These are phyloP conservation scores for Paradisaea rubra DNA, from an alignment of 2,113 vertebrate genomes.

Conservation along the genomic window DNA sequence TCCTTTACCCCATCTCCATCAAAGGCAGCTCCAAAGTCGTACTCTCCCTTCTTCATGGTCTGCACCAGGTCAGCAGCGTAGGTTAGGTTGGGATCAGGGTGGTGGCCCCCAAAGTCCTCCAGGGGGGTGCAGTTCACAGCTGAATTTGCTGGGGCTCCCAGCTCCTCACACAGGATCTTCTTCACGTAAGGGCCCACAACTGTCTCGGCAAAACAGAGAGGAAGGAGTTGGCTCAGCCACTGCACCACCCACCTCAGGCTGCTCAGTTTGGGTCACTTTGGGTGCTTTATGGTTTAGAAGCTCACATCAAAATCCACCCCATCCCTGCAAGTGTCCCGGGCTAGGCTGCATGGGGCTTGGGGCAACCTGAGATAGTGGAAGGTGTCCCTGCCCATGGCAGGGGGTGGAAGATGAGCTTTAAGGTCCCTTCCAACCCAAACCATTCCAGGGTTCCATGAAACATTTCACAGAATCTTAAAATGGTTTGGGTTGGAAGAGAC, in stretches of 20 bases:
- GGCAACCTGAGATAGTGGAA: neutral
- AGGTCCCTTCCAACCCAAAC: neutral
- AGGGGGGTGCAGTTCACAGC: constrained; percentile 90
- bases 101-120: constrained; percentile 97
- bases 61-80: constrained; percentile 94
- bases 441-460: neutral
- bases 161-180: constrained; percentile 94
- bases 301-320: neutral
- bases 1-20: constrained; percentile 93
- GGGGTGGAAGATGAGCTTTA: neutral
- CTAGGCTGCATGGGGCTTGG: neutral
- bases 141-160: constrained; percentile 89
- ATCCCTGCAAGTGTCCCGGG: neutral
- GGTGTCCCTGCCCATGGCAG: neutral
- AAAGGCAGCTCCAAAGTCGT: constrained; percentile 95
- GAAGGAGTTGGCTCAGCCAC: neutral
- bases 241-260: fast-evolving
- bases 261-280: neutral
- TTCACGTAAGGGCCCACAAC: constrained; percentile 95
- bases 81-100: constrained; percentile 96
- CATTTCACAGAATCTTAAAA: neutral
- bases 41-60: constrained; percentile 92
- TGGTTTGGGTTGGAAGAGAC: neutral
- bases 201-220: neutral
- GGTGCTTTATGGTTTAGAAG: neutral